phyloP scores from a whole-genome alignment of 2,113 vertebrate species.

The Bujurquina vittata region DNA sequence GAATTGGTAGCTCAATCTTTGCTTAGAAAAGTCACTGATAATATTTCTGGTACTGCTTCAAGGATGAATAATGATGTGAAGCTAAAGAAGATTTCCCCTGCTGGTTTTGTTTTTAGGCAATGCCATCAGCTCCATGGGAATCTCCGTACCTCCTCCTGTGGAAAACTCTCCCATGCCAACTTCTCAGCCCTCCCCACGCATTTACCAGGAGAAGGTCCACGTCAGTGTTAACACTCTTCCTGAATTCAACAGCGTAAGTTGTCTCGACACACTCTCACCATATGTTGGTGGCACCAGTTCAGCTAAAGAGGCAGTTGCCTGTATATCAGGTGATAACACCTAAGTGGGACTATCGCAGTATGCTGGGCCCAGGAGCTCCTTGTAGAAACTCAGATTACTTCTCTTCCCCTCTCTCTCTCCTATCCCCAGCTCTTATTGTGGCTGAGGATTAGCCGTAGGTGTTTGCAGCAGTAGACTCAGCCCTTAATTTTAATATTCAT shows the following conservation, averaged over 20 bases:
- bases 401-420: not conserved
- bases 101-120: constrained; percentile 70
- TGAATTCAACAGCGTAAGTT: constrained; percentile 73
- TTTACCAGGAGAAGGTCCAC: constrained; percentile 68
- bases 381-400: constrained; percentile 36
- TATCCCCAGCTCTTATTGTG: constrained; percentile 39
- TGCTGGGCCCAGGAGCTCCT: constrained; percentile 22
- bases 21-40: constrained; percentile 12
- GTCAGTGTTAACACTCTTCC: constrained; percentile 72
- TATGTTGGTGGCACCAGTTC: constrained; percentile 8
- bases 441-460: constrained; percentile 68
- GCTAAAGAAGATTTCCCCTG: constrained; percentile 50
- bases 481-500: constrained; percentile 75
- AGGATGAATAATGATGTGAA: constrained; percentile 46
- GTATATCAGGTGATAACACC: constrained; percentile 38
- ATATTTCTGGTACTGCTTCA: constrained; percentile 24
- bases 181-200: constrained; percentile 62
- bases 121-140: constrained; percentile 79
- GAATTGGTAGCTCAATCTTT: not conserved
- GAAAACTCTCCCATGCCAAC: constrained; percentile 70
- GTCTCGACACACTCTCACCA: not conserved
- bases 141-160: constrained; percentile 67
- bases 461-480: constrained; percentile 62
- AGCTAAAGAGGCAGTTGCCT: not conserved
- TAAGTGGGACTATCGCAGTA: constrained; percentile 7